These are phyloP conservation scores for Sussaba pulchella DNA, from an alignment of 2,888 invertebrate genomes.

Conservation along the genomic window DNA sequence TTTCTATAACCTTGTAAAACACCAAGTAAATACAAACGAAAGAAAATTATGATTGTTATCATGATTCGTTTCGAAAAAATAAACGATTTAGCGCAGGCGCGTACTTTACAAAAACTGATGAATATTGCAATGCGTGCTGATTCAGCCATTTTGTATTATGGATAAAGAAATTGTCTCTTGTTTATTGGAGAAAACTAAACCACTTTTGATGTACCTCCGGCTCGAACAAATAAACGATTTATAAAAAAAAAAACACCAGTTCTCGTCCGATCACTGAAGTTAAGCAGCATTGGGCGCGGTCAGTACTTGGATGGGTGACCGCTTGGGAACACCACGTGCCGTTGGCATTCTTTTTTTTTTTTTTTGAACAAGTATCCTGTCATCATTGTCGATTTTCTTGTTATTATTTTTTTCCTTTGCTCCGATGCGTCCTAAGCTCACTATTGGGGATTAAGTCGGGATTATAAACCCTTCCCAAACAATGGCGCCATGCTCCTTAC, in stretches of 20 bases:
- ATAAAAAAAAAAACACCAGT: constrained; percentile 33
- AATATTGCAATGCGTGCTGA: background rate
- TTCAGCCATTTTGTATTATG: constrained; percentile 4
- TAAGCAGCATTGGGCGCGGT: constrained; percentile 59
- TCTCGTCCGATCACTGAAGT: constrained; percentile 60
- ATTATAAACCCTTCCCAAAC: no score
- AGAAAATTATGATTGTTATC: no score
- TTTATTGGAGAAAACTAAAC: no score
- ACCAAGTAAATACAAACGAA: no score
- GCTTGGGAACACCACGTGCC: constrained; percentile 64
- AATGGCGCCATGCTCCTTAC: no score
- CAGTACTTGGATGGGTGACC: constrained; percentile 66
- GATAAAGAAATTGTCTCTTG: background rate
- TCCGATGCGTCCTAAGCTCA: background rate
- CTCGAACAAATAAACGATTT: background rate
- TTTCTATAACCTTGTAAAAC: background rate
- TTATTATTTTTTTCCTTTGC: background rate
- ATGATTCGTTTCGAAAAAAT: no score
- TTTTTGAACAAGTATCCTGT: background rate
- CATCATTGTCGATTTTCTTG: background rate
- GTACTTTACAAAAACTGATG: no score
- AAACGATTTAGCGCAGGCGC: no score
- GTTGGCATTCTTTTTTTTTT: constrained; percentile 46
- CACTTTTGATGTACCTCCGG: background rate
- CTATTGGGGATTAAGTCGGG: no score